Evolutionary conservation across 2,797 vertebrate genomes (phyloP), one percentile per base, ranked within the genome.

Genomic region (Otus scops): DNA sequence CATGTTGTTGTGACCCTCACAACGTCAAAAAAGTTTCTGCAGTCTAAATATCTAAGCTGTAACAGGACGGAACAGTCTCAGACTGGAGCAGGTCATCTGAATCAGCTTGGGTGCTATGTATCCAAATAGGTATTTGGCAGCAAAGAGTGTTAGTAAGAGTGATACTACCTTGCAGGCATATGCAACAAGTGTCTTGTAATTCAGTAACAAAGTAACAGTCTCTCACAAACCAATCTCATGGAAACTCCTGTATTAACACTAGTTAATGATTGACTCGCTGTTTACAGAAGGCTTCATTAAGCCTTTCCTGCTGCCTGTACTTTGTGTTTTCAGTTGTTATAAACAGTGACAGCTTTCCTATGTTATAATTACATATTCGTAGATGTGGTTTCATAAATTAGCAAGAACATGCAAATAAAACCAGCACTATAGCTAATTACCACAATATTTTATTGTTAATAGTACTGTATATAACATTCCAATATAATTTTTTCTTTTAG

Each of bases 251-350:
- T 26, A 48, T 82, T 73, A 79, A 43, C 27, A 88, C 45, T 41
- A 74, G 88, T 22, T 96, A 92, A 95, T 92, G 80, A 85, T 82
- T 90, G 70, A 95, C 88, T 90, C 3, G 8, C n/a, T 94, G 38
- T 94, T 96, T 95, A 78, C 94, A 79, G 77, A 88, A 63, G 63
- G 77, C 23, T 90, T 85, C 89, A 84, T 64, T 89, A 70, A 85
- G 38, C 48, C 76, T 77, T 63, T 84, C 36, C 59, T 45, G 30
- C 41, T 71, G 43, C 47, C 80, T 18, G 69, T 61, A 78, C 71
- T 92, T 93, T 22, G 1, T 41, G 61, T 95, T 74, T 94, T 73
- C 59, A 56, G 39, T 69, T 3, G 0, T 56, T 83, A 63, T 10
- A 53, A 93, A 68, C 12, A 82, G 41, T 24, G 30, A 48, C 57